Conservation (phyloP, 2,797 vertebrate species). For the Epinephelus coioides region DNA sequence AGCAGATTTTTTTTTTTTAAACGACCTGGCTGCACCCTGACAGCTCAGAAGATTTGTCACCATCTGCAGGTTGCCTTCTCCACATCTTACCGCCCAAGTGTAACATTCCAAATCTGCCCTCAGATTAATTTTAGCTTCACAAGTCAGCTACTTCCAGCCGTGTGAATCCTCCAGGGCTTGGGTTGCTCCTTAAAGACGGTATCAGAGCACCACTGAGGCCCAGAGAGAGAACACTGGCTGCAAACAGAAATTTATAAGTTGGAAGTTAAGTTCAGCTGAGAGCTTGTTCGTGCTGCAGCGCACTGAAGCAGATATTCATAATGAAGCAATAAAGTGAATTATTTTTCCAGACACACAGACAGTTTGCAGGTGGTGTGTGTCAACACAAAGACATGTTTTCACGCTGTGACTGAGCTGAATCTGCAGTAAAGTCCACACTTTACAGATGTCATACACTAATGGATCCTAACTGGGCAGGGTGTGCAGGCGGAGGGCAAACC, state of each 20-base stretch:
- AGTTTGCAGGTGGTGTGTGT: too few relatives aligned
- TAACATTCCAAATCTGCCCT: constrained; percentile 85
- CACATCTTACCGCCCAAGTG: constrained; percentile 81
- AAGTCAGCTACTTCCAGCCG: constrained; percentile 81
- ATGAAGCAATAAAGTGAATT: constrained; percentile 2
- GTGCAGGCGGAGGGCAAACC: constrained; percentile 12
- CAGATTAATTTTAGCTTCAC: constrained; percentile 88
- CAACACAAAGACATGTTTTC: background rate
- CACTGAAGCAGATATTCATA: background rate
- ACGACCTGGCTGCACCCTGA: constrained; percentile 14
- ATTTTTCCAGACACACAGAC: background rate
- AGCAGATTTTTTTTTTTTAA: constrained; percentile 1
- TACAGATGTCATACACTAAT: constrained; percentile 28
- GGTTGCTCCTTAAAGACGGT: constrained; percentile 53
- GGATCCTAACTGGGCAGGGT: constrained; percentile 10
- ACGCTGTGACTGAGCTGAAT: background rate
- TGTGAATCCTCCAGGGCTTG: constrained; percentile 68
- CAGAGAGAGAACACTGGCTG: background rate
- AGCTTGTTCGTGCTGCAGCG: too few relatives aligned
- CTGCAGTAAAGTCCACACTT: background rate
- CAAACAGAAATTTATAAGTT: background rate
- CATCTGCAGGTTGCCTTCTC: constrained; percentile 71
- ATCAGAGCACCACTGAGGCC: constrained; percentile 22
- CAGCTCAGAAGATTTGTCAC: constrained; percentile 74
- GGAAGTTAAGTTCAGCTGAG: too few relatives aligned